Percentiles rank a stretch among this genome's conserved stretches.
These are phyloP conservation scores for Ectemnius continuus DNA, from an alignment of 2,888 invertebrate species.

Conservation along the genomic window DNA sequence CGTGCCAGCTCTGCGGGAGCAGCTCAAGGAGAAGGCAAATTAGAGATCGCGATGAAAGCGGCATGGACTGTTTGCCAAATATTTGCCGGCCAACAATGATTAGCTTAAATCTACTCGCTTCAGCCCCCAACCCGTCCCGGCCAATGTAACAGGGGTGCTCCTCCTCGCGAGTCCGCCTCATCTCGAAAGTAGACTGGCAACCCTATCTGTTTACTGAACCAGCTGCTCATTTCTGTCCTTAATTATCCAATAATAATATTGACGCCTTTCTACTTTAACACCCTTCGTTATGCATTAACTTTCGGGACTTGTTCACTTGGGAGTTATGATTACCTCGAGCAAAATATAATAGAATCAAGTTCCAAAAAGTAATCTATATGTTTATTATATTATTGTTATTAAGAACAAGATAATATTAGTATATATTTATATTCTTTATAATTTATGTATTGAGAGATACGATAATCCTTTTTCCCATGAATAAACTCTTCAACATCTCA, in stretches of 20 bases:
- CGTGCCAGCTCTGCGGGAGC: conserved; percentile 50
- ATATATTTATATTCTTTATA: no score
- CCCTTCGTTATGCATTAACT: no score
- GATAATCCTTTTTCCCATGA: no score
- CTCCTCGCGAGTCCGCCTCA: not conserved
- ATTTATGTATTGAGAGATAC: no score
- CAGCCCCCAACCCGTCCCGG: not conserved
- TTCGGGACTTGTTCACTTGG: no score
- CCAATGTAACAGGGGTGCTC: no score
- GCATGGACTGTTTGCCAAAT: conserved; percentile 56
- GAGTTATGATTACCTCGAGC: no score
- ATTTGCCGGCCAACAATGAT: conserved; percentile 58
- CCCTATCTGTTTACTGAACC: not conserved
- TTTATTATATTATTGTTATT: no score
- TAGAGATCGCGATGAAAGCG: conserved; percentile 44
- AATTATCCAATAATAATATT: not conserved
- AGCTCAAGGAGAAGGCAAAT: conserved; percentile 53
- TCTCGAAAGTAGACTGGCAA: not conserved
- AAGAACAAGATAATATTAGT: no score
- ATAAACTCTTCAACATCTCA: no score
- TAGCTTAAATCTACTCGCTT: conserved; percentile 40
- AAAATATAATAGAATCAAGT: no score
- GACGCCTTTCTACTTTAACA: not conserved
- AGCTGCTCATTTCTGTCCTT: not conserved
- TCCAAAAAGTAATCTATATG: no score